These are phyloP conservation scores for Masticophis lateralis DNA, from an alignment of 2,797 vertebrate genomes.

Conservation along the genomic window DNA sequence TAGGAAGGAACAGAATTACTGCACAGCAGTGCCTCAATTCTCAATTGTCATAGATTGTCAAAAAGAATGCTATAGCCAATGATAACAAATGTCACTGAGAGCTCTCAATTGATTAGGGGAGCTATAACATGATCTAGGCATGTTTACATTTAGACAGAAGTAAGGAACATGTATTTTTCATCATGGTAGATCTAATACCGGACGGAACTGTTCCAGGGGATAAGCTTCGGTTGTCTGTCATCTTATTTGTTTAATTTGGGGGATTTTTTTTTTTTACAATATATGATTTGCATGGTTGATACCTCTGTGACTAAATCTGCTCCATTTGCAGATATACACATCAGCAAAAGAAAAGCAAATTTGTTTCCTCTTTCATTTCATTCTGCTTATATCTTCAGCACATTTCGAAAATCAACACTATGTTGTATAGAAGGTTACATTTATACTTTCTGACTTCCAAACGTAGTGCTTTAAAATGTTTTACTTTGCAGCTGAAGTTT, in stretches of 20 bases:
- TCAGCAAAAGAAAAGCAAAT: not conserved
- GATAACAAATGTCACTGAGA: not conserved
- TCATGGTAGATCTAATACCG: not conserved
- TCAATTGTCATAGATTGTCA: not conserved
- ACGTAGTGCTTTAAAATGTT: not conserved
- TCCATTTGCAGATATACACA: not conserved
- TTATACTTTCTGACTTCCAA: not conserved
- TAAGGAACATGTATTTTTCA: not conserved
- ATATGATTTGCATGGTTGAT: not conserved
- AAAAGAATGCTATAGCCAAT: not conserved
- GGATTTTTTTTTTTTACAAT: not conserved
- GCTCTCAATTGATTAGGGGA: not conserved
- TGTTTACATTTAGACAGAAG: not conserved
- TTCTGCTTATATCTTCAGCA: not conserved
- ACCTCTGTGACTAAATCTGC: not conserved
- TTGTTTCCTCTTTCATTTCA: not conserved
- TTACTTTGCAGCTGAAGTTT: not conserved
- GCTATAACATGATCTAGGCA: not conserved
- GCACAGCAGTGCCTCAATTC: not conserved
- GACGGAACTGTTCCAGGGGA: not conserved
- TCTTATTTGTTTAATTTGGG: not conserved
- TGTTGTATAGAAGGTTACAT: not conserved
- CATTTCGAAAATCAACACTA: not conserved
- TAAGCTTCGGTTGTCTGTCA: not conserved
- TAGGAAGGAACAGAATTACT: not conserved